Base-by-base conservation (phyloP, 2,888 invertebrate species). In the Hofmannophila pseudospretella region DNA sequence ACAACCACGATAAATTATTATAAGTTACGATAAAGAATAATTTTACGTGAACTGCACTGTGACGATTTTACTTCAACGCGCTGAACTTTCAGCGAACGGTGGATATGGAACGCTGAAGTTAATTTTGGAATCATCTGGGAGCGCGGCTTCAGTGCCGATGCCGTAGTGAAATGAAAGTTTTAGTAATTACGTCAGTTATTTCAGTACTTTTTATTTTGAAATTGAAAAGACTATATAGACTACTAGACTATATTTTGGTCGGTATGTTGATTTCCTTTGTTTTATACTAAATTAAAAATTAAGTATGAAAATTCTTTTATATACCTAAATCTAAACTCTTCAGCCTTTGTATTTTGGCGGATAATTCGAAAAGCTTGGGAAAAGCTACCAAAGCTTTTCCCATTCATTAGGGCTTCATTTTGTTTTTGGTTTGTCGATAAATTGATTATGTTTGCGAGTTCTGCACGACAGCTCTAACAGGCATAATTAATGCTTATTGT, bases 51-150 rank as follows among this genome's bases (percentile, higher is more conserved):
- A 56, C 46, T 41, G 54, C 37, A 56, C 51, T 54, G 46, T 54
- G 53, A 52, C 47, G 59, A 47, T 49, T 69, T 78, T 69, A 70
- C 72, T 72, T 60, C 59, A 72, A 58, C 68, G 55, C 58, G 58
- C 63, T 73, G 75, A 76, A 58, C 69, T 54, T 60, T 58, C 51
- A 53, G 58, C 63, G 66, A 47, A 58, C 66, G 60, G 51, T 52
- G 59, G 67, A 67, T 68, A 67, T 70, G 69, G 75, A 64, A 69
- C 75, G 81, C 79, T 80, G 73, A 58, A 63, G 68, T 79, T 85
- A 86, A 82, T 70, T 85, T 85, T 86, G 82, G 85, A 84, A 77
- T 54, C 71, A 61, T 70, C 85, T 75, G 84, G 84, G 82, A 62
- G 67, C 63, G 22, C 55, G 52, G 49, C 13, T 53, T 51, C 52